A percentile compares a stretch with the other conserved stretches of the same genome.
phyloP scores from a whole-genome alignment of 2,113 vertebrate genomes.

The Zosterops lateralis region DNA sequence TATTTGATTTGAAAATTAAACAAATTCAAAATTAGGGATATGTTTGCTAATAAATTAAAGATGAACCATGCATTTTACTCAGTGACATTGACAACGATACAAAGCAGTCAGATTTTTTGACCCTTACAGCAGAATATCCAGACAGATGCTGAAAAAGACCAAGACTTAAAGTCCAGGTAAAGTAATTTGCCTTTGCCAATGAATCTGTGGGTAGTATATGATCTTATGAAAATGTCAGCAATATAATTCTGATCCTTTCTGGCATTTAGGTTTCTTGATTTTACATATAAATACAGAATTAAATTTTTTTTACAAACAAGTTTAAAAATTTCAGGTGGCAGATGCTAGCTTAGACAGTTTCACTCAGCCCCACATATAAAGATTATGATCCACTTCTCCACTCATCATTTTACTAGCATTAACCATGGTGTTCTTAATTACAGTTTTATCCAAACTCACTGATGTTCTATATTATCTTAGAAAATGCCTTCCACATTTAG shows the following conservation, averaged over 20 bases:
- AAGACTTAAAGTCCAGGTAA: not conserved
- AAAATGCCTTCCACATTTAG: not conserved
- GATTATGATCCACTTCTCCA: not conserved
- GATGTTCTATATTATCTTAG: not conserved
- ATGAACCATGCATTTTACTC: not conserved
- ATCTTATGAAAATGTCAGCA: not conserved
- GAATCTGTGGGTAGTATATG: not conserved
- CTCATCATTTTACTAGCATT: not conserved
- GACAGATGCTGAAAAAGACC: not conserved
- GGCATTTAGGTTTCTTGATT: not conserved
- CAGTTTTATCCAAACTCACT: not conserved
- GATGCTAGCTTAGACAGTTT: not conserved
- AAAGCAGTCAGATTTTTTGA: not conserved
- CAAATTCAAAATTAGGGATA: not conserved
- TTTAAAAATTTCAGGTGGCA: not conserved
- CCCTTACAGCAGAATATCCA: not conserved
- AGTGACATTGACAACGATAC: not conserved
- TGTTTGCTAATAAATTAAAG: not conserved
- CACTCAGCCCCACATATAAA: not conserved
- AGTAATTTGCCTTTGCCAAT: not conserved
- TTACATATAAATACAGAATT: not conserved
- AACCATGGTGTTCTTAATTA: not conserved
- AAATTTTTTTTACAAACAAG: not conserved
- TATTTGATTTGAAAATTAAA: not conserved
- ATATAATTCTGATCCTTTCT: not conserved